These are phyloP conservation scores for Cygnus atratus DNA, from an alignment of 2,113 vertebrate species.

Conservation along the genomic window DNA sequence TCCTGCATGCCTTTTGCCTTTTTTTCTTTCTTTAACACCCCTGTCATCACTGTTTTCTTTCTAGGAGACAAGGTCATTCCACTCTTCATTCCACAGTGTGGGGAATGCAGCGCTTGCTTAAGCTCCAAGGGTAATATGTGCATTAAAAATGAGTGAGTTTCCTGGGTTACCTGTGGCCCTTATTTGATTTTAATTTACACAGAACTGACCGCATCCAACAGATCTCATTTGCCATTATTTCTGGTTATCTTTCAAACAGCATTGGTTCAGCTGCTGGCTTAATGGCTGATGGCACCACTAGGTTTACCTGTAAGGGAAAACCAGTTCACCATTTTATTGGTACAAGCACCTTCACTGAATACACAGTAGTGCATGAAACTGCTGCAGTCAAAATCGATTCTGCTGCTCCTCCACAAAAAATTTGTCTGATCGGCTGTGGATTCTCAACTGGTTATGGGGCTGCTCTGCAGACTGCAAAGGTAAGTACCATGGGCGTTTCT, in stretches of 20 bases:
- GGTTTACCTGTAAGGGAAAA: slow-evolving; percentile 77
- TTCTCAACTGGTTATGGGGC: slow-evolving; percentile 78
- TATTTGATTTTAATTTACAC: not conserved
- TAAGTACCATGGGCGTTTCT: not conserved
- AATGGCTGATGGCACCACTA: slow-evolving; percentile 73
- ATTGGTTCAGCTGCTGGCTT: not conserved
- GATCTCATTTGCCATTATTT: slow-evolving; percentile 3
- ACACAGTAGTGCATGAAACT: slow-evolving; percentile 67
- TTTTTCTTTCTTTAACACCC: not conserved
- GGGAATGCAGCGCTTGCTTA: slow-evolving; percentile 65
- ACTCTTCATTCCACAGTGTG: slow-evolving; percentile 71
- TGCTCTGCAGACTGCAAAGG: slow-evolving; percentile 71
- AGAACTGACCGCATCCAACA: not conserved
- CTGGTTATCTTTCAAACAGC: slow-evolving; percentile 27
- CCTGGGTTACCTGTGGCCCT: not conserved
- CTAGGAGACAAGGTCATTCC: slow-evolving; percentile 76
- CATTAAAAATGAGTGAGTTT: slow-evolving; percentile 50
- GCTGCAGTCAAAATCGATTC: slow-evolving; percentile 58
- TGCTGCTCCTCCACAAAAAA: slow-evolving; percentile 69
- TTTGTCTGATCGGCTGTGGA: slow-evolving; percentile 73
- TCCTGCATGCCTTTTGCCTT: not conserved
- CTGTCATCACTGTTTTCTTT: not conserved
- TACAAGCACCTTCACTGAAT: slow-evolving; percentile 76
- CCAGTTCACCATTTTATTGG: slow-evolving; percentile 53
- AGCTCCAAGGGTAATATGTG: slow-evolving; percentile 62